Percentiles rank a stretch among this genome's conserved stretches.
phyloP scores from a whole-genome alignment of 2,113 vertebrate species.

The Vulpes lagopus region DNA sequence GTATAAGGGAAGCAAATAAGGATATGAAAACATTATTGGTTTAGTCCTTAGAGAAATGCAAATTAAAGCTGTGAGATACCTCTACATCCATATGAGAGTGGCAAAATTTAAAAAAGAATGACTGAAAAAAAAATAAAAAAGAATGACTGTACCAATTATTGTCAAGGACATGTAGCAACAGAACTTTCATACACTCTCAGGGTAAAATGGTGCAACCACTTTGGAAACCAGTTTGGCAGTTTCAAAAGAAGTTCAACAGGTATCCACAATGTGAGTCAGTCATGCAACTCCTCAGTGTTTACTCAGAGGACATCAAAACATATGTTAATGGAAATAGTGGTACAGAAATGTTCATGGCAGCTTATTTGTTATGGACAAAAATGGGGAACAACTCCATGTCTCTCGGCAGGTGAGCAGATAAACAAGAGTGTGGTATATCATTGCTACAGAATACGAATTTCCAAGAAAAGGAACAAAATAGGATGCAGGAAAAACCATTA shows the following conservation, averaged over 20 bases:
- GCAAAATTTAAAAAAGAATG: not conserved
- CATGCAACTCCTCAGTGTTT: not conserved
- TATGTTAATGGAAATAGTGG: not conserved
- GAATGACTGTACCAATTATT: not conserved
- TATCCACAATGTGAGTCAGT: not conserved
- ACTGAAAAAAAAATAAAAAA: not conserved
- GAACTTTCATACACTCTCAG: not conserved
- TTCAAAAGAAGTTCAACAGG: not conserved
- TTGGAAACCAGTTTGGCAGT: not conserved
- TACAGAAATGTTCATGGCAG: not conserved
- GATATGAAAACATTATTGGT: not conserved
- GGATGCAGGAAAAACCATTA: not conserved
- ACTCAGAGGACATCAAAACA: not conserved
- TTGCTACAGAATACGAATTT: not conserved
- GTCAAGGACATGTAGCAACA: not conserved
- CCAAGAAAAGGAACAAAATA: not conserved
- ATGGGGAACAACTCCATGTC: not conserved
- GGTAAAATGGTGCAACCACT: not conserved
- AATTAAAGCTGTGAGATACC: not conserved
- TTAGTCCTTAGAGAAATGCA: not conserved
- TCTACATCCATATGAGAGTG: not conserved
- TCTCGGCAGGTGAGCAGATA: not conserved
- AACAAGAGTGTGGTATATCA: not conserved
- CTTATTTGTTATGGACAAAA: not conserved
- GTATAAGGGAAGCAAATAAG: not conserved